A percentile compares a stretch with the other conserved stretches of the same genome.
Evolutionary conservation across 2,113 vertebrate species (phyloP).

Genomic region (Cyphomyrus plagiostoma): DNA sequence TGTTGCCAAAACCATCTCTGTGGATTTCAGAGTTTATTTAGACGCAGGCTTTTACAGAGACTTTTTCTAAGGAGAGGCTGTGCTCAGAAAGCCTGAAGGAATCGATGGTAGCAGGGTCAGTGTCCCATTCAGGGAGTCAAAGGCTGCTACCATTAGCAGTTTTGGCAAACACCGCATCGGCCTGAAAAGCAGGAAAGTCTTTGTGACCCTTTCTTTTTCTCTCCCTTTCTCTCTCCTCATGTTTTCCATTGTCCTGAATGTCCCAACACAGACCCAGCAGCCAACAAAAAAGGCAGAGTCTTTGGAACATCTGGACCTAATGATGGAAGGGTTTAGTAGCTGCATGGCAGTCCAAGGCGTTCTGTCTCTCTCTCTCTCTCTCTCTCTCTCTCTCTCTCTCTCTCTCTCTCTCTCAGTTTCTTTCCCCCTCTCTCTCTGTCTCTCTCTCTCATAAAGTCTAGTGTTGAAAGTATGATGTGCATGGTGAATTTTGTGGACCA

Average conservation of each 20-base stretch:
- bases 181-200: not conserved
- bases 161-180: not conserved
- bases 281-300: constrained; percentile 39
- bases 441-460: not conserved
- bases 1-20: not conserved
- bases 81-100: not conserved
- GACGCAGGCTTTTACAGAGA: not conserved
- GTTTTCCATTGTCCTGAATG: constrained; percentile 31
- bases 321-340: constrained; percentile 42
- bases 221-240: not conserved
- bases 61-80: not conserved
- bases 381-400: not conserved
- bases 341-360: not conserved
- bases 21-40: not conserved
- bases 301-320: constrained; percentile 57
- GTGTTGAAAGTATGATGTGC: too few species aligned
- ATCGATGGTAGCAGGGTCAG: not conserved
- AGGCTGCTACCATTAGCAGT: not conserved
- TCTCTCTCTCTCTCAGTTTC: not conserved
- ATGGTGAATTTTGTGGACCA: too few species aligned
- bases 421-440: not conserved
- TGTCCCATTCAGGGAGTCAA: not conserved
- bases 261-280: constrained; percentile 38
- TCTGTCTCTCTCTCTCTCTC: not conserved
- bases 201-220: constrained; percentile 32